Base-by-base conservation (phyloP, 2,888 invertebrate species). In the Brachylomia viminalis region DNA sequence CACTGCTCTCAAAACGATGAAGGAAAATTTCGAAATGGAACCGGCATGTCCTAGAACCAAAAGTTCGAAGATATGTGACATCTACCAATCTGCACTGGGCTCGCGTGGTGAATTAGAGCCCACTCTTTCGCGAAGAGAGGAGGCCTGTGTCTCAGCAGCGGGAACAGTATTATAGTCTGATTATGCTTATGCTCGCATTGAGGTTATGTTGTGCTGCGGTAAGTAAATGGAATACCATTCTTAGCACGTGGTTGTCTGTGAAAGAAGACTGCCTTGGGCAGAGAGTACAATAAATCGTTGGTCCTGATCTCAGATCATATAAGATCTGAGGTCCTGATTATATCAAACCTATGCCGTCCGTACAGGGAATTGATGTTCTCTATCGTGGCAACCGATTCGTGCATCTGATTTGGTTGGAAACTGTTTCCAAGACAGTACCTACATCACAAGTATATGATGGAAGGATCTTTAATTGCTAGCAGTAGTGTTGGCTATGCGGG, bases 331-430 rank as follows among this genome's bases (percentile, higher is more conserved):
- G 1, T 45, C 23, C 17, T 33, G 30, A 67, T 76, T 17, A 17
- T 6, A 59, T 75, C 15, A 59, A 52, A 59, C 42, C 42, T 17
- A 42, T 33, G 30, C 33, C 30, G 4, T 6, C 13, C 23, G 23
- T 49, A 75, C n/a, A 59, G 6, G 30, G 15, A 59, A 75, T 75
- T 59, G 47, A 42, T 67, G 42, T 67, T 33, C 58, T 49, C 8
- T 42, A 58, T 27, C 13, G 30, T 49, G 17, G n/a, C 23, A 54
- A 47, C 13, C 0, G 10, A 59, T 75, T 45, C 68, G 33, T 76
- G 68, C 59, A 68, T 76, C 52, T 61, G 59, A 75, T 74, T 45
- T 33, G 13, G 10, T 17, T n/a, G 23, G 23, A 52, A 59, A 59
- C 27, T 59, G 49, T 30, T 75, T 61, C 33, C 33, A 67, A 33